These are phyloP conservation scores for Rhaphigaster nebulosa DNA, from an alignment of 2,888 invertebrate species.

Conservation along the genomic window DNA sequence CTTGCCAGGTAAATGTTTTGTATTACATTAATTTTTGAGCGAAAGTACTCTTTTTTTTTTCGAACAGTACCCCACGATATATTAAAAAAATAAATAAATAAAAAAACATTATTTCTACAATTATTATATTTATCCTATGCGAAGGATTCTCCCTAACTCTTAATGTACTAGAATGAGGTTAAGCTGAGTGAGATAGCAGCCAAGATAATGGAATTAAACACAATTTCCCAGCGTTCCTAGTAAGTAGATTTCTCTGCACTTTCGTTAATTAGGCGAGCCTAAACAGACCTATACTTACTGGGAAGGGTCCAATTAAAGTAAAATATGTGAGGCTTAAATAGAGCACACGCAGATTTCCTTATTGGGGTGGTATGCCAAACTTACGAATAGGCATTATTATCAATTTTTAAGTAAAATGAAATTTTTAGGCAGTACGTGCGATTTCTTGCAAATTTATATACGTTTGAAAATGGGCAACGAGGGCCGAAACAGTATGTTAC, in stretches of 20 bases:
- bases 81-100: not conserved
- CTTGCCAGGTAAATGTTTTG: too few species aligned
- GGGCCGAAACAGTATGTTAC: too few species aligned
- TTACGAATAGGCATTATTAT: too few species aligned
- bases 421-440: too few species aligned
- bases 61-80: too few species aligned
- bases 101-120: not conserved
- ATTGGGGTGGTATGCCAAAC: not conserved
- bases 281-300: not conserved
- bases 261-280: not conserved
- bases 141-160: not conserved
- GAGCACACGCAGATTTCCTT: not conserved
- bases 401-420: too few species aligned
- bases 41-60: too few species aligned
- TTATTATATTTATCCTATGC: not conserved
- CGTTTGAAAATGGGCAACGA: too few species aligned
- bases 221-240: not conserved
- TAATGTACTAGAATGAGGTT: not conserved
- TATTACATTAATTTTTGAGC: too few species aligned
- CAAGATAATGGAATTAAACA: constrained; percentile 13
- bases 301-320: not conserved
- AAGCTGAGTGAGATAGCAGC: not conserved
- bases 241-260: constrained; percentile 10
- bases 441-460: too few species aligned
- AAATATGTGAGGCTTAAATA: not conserved